Percentiles rank a stretch among this genome's conserved stretches.
Evolutionary conservation across 2,113 vertebrate genomes (phyloP).

Genomic region (Psilopogon haemacephalus): DNA sequence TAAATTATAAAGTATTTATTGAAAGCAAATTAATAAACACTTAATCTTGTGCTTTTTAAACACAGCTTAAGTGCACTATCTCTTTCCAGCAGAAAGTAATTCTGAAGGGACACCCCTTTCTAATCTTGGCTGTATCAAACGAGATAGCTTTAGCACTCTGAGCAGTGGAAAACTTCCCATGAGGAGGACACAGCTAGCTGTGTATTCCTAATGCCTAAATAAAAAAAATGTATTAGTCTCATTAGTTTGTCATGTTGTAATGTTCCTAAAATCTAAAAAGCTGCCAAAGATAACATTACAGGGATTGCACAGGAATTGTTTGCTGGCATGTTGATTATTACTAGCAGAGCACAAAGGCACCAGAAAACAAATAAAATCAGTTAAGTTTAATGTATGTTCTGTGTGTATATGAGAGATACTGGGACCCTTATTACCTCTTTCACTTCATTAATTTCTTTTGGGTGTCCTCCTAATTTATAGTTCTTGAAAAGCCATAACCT

Average conservation of each 20-base stretch:
- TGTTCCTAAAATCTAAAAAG: neutral
- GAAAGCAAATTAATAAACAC: neutral
- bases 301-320: neutral
- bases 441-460: neutral
- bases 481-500: neutral
- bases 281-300: neutral
- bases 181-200: neutral
- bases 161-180: neutral
- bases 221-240: neutral
- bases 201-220: neutral
- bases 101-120: neutral
- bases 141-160: neutral
- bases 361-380: neutral
- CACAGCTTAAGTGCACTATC: neutral
- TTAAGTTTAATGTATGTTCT: neutral
- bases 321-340: neutral
- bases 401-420: neutral
- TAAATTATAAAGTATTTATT: neutral
- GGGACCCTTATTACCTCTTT: neutral
- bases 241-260: neutral
- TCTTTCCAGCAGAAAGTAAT: neutral
- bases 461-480: neutral
- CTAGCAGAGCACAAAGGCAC: neutral
- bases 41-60: neutral
- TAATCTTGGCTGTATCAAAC: constrained; percentile 16